Conservation (phyloP, 2,888 invertebrate genomes). For the Dryobota labecula region DNA sequence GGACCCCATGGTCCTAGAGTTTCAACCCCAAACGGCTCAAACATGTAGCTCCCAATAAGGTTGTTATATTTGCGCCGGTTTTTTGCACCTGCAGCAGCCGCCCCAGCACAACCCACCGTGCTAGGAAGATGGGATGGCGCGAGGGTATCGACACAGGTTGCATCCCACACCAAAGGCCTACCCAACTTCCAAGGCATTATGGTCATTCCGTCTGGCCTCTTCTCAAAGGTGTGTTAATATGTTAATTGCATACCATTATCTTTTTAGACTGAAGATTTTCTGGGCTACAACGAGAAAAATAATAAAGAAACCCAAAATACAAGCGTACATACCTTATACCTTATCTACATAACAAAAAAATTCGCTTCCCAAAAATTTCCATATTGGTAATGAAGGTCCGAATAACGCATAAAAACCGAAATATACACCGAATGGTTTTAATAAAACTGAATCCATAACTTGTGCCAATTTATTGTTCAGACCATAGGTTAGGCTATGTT, state of each 20-base stretch:
- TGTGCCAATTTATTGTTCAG: constrained; percentile 30
- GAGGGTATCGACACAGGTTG: no score
- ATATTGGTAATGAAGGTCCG: constrained; percentile 39
- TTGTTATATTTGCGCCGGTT: no score
- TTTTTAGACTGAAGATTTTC: not conserved
- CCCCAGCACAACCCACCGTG: no score
- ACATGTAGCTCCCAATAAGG: no score
- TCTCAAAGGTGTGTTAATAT: not conserved
- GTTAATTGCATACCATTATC: not conserved
- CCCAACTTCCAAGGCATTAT: no score
- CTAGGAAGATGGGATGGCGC: no score
- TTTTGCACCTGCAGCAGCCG: no score
- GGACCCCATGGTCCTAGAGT: no score
- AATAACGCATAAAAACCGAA: constrained; percentile 40
- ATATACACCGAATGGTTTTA: constrained; percentile 39
- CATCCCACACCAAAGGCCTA: no score
- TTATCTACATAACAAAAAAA: constrained; percentile 11
- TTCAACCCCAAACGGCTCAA: no score
- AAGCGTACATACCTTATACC: not conserved
- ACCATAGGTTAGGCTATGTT: not conserved
- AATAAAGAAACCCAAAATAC: not conserved
- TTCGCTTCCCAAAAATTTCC: constrained; percentile 18
- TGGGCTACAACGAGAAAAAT: not conserved
- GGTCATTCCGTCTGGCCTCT: no score
- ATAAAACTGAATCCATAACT: constrained; percentile 46